Base-by-base conservation (phyloP, 2,888 invertebrate genomes). In the Caenorhabditis drosophilae region DNA sequence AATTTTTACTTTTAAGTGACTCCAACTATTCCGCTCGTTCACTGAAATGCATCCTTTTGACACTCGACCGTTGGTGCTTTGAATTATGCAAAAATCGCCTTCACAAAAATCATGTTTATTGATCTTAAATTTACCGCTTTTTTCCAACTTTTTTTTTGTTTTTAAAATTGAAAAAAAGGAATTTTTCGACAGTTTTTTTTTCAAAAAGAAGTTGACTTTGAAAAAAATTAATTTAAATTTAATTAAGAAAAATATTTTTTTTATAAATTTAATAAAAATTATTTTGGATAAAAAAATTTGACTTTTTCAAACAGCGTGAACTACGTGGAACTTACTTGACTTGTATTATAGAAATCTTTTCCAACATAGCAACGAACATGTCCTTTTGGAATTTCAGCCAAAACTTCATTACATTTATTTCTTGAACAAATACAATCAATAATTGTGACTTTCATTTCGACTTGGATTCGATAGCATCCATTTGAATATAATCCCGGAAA, bases 1-100 rank as follows among this genome's bases (percentile, higher is more conserved):
- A n/a, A n/a, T n/a, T n/a, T n/a, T n/a, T n/a, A n/a, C n/a, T 31
- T 62, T 55, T 9, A 72, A 45, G 53, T 69, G 72, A 46, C 72
- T 72, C 68, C 69, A 72, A 48, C 62, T 66, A 20, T 70, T 68
- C 26, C 67, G 51, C 40, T 73, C 73, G 40, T 73, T 73, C 26
- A 73, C 45, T 12, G 70, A 70, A 15, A 73, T 56, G 20, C 73
- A 73, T 16, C 73, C 73, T 35, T 73, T 73, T 0, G 57, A 56
- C 15, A 66, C 57, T 40, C 54, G 23, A n/a, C 60, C 56, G 27
- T 57, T 48, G 18, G 50, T 54, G 27, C 62, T 59, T 47, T 73
- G 73, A 12, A 78, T 63, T 20, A 78, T 26, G 47, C 78, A 78
- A 35, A 70, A 78, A 38, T 78, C 74, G 2, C 78, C 78, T 25